These are phyloP conservation scores for Aeoliscus strigatus DNA, from an alignment of 2,797 vertebrate genomes.

Conservation along the genomic window DNA sequence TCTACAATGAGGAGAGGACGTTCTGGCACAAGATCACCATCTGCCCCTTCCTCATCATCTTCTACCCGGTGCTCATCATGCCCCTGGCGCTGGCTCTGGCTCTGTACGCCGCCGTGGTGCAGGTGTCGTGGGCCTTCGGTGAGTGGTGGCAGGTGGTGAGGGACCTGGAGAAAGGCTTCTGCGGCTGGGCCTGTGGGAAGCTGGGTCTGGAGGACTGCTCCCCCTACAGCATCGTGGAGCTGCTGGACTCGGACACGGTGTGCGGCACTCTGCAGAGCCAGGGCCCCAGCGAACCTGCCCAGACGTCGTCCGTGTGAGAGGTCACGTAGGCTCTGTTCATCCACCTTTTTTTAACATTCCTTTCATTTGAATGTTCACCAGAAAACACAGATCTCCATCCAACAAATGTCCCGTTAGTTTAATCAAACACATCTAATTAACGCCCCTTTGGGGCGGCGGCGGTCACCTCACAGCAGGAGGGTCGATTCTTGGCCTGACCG, in stretches of 20 bases:
- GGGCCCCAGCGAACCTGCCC: constrained; percentile 78
- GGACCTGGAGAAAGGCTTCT: constrained; percentile 98
- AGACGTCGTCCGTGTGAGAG: constrained; percentile 88
- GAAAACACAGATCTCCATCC: too few species aligned
- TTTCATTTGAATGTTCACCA: too few species aligned
- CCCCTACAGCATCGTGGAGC: constrained; percentile 93
- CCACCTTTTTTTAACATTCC: too few species aligned
- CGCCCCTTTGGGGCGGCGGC: too few species aligned
- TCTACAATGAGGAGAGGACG: constrained; percentile 98
- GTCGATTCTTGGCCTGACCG: too few species aligned
- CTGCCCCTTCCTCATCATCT: constrained; percentile 96
- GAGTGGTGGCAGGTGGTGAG: constrained; percentile 91
- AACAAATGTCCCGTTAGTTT: too few species aligned
- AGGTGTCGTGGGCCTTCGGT: constrained; percentile 92
- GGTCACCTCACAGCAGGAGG: too few species aligned
- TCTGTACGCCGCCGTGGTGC: constrained; percentile 87
- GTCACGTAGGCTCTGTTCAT: neutral
- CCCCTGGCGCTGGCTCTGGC: constrained; percentile 85
- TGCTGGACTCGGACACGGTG: constrained; percentile 92
- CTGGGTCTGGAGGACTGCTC: constrained; percentile 95
- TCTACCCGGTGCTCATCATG: constrained; percentile 96
- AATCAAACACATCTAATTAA: too few species aligned
- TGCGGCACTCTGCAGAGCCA: constrained; percentile 87
- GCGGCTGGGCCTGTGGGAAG: constrained; percentile 95
- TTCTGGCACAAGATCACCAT: constrained; percentile 98